phyloP scores from a whole-genome alignment of 1,140 invertebrate genomes.

The Solenopsis invicta region DNA sequence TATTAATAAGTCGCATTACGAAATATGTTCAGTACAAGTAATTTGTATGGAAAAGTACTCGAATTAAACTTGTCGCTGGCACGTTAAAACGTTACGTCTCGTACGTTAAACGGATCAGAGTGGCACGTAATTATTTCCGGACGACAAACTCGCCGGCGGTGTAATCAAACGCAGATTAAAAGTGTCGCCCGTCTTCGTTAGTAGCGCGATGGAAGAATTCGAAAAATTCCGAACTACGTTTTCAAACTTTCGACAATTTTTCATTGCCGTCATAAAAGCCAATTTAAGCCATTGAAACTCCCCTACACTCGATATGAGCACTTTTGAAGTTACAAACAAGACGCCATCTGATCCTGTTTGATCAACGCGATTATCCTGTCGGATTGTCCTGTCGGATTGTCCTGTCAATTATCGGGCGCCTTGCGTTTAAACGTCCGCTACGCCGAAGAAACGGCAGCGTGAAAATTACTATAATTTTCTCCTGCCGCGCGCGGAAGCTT shows the following conservation, averaged over 20 bases:
- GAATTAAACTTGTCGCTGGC: constrained; percentile 27
- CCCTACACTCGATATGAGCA: constrained; percentile 23
- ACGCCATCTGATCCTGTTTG: background rate
- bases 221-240: constrained; percentile 36
- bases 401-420: constrained; percentile 31
- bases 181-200: constrained; percentile 42
- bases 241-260: constrained; percentile 49
- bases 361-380: constrained; percentile 12
- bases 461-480: constrained; percentile 56
- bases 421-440: constrained; percentile 12
- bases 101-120: constrained; percentile 50
- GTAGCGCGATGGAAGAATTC: constrained; percentile 25
- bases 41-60: background rate
- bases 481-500: background rate
- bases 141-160: constrained; percentile 34
- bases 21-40: constrained; percentile 4
- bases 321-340: constrained; percentile 45
- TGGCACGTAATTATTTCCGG: constrained; percentile 52
- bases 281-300: constrained; percentile 30
- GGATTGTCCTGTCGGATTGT: constrained; percentile 32
- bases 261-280: constrained; percentile 44
- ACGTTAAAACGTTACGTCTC: constrained; percentile 31
- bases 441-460: constrained; percentile 6
- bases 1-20: constrained; percentile 12
- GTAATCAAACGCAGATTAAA: constrained; percentile 54